A percentile compares a stretch with the other conserved stretches of the same genome.
Conservation (phyloP, 2,797 vertebrate genomes). For the Hyperoplus lanceolatus region DNA sequence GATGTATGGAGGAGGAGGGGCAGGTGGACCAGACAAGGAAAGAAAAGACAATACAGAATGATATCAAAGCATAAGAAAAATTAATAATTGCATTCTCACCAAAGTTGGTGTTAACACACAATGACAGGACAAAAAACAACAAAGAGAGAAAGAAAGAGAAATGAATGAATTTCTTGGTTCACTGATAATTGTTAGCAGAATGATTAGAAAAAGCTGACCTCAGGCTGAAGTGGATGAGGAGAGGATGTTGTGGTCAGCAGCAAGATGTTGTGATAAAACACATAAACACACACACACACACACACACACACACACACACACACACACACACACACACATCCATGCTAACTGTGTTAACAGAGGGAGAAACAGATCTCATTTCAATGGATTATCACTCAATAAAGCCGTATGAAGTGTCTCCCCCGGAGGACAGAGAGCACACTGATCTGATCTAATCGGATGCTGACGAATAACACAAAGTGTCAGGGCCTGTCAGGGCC, state of each 20-base stretch:
- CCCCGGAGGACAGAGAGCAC: constrained; percentile 23
- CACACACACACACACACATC: constrained; percentile 46
- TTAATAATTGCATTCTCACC: neutral
- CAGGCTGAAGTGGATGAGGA: constrained; percentile 23
- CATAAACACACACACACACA: too few relatives aligned
- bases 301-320: too few relatives aligned
- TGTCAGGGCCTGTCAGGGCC: constrained; percentile 56
- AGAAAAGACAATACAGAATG: neutral
- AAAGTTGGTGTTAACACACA: neutral
- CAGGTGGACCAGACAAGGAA: neutral
- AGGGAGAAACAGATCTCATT: constrained; percentile 64
- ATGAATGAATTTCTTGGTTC: neutral
- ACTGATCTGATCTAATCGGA: constrained; percentile 66
- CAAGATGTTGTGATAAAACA: constrained; percentile 45
- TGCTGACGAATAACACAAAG: constrained; percentile 50
- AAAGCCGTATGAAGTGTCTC: constrained; percentile 58
- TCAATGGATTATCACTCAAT: constrained; percentile 78
- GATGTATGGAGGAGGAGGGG: neutral
- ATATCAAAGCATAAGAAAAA: neutral
- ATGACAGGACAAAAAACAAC: neutral
- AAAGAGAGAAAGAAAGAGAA: neutral
- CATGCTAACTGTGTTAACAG: constrained; percentile 64
- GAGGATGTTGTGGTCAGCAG: constrained; percentile 41
- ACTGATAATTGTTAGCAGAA: constrained; percentile 19
- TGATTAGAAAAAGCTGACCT: constrained; percentile 44